Evolutionary conservation across 2,113 vertebrate species (phyloP), one percentile per base, ranked within the genome.

Genomic region (Atrichornis clamosus): DNA sequence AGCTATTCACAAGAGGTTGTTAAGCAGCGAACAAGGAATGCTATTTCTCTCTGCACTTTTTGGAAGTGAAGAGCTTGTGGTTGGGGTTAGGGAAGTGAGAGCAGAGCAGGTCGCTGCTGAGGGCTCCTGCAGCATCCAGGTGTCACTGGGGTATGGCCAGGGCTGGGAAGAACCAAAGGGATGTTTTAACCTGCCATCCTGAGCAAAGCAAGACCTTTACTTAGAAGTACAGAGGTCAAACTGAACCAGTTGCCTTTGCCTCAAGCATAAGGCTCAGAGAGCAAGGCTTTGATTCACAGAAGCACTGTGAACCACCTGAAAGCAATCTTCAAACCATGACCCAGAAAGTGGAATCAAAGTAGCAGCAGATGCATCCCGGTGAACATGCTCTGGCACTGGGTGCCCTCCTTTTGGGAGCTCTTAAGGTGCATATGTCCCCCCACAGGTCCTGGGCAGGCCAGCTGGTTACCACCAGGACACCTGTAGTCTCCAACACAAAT

Each of bases 201-300:
- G 26, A 80, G 88, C 63, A 73, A 72, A 95, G 50, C 16, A 33
- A 52, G 35, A 75, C 59, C 75, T 64, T 82, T 20, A 14, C 46
- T 28, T 33, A 32, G 68, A 77, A 91, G 84, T 3, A 35, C 52
- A 78, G 69, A 56, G 30, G 63, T 83, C 83, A 86, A 77, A 55
- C 17, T 0, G 0, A 90, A 76, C 28, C 52, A 22, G 28, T 22
- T 14, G 41, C 63, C 83, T 77, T 6, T 83, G 72, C 79, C 79
- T 39, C 15, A 2, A 90, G 72, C 58, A 60, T 58, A 76, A 64
- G 62, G 39, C 47, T 68, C 67, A 15, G 58, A 62, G 44, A 63
- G 20, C 62, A 75, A 39, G 53, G 79, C 76, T 95, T 83, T 95
- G 79, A 88, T 76, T 72, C 68, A 47, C 75, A 83, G 62, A 23